Conservation (phyloP, 1,140 invertebrate species). For the Aphis craccivora region DNA sequence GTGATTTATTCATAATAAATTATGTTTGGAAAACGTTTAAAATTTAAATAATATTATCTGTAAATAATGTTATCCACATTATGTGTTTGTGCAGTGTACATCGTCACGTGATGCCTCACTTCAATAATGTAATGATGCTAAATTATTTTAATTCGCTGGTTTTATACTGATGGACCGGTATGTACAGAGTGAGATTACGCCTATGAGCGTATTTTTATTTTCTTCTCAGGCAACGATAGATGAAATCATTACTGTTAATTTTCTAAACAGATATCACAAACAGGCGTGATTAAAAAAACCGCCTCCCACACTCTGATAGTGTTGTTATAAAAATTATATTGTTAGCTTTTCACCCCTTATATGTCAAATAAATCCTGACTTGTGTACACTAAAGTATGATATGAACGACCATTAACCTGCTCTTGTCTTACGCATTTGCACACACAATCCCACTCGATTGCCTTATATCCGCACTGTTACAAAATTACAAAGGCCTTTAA, state of each 20-base stretch:
- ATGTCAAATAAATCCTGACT: not conserved
- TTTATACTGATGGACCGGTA: not conserved
- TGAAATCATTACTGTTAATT: not conserved
- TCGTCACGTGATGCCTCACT: not conserved
- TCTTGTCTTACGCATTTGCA: not conserved
- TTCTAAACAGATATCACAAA: not conserved
- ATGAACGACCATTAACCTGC: not conserved
- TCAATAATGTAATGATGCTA: not conserved
- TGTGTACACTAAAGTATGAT: not conserved
- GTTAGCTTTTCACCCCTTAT: not conserved
- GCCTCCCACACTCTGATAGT: not conserved
- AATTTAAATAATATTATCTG: conserved; percentile 19
- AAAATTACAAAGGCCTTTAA: not conserved
- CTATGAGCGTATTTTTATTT: not conserved
- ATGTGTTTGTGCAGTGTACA: not conserved
- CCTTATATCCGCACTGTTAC: not conserved
- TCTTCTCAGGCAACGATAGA: not conserved
- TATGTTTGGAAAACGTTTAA: conserved; percentile 2
- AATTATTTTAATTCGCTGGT: not conserved
- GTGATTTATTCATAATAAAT: not conserved
- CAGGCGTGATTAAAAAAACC: not conserved
- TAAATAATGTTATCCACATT: not conserved
- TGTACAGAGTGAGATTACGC: not conserved
- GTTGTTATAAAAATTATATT: not conserved
- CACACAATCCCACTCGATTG: not conserved